Base-by-base conservation (phyloP, 2,888 invertebrate species). In the Antitype chi region DNA sequence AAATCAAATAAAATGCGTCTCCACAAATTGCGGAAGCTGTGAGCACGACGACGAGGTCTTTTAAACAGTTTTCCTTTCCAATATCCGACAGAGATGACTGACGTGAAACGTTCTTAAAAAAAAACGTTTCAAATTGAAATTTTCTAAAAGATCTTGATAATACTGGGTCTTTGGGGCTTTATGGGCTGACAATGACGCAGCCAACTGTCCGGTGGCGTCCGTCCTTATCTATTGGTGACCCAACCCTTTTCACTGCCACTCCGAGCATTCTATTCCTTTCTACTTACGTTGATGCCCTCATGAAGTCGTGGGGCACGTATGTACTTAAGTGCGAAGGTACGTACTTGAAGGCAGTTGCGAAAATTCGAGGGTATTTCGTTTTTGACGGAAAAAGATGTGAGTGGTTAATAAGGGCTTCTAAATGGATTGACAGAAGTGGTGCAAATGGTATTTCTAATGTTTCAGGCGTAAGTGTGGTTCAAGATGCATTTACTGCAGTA, bases 211-310 rank as follows among this genome's bases (percentile, higher is more conserved):
- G 90, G 87, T 57, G 23, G 57, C 43, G 55, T 70, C 80, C 70
- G 64, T 53, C 88, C 93, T 95, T 96, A 96, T 96, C 96, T 95
- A 90, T 90, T 86, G 90, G 88, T 92, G 93, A 93, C 94, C 94
- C 92, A 94, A 96, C 95, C 96, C 96, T 96, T 95, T 95, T 95
- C 95, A 94, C 92, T 92, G 93, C 93, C 94, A 91, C 87, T 90
- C 87, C 78, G 82, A 81, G 88, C 85, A 90, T 90, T 89, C 89
- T 84, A 76, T 89, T 89, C 88, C 82, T 90, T 88, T 76, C 87
- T 90, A 87, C 86, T 89, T 86, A 88, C 86, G 88, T 87, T 88
- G 87, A 90, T 85, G 88, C 85, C 85, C 87, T 89, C 86, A 89
- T 90, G 86, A 89, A 88, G 89, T 89, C 84, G 75, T 55, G 71